Percentiles rank a stretch among this genome's conserved stretches.
These are phyloP conservation scores for Monochamus saltuarius DNA, from an alignment of 1,140 invertebrate genomes.

Conservation along the genomic window DNA sequence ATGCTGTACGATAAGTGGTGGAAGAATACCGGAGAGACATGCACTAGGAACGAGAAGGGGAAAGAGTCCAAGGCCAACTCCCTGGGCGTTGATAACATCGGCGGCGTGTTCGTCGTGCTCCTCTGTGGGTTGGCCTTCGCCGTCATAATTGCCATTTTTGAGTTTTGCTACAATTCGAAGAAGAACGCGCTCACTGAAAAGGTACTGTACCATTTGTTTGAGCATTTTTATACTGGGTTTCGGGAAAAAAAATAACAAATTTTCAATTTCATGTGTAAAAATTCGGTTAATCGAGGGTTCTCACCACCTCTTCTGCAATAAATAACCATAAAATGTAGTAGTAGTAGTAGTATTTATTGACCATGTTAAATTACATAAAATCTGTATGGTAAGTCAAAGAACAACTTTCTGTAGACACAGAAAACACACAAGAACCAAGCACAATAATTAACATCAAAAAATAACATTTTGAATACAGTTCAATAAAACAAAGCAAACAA, in stretches of 20 bases:
- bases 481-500: too few relatives aligned
- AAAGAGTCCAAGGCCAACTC: conserved; percentile 76
- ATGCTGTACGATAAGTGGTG: conserved; percentile 93
- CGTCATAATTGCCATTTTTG: conserved; percentile 73
- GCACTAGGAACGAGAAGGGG: conserved; percentile 83
- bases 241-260: too few relatives aligned
- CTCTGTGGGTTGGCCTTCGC: conserved; percentile 73
- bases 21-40: conserved; percentile 92
- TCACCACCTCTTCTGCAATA: too few relatives aligned
- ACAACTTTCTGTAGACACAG: too few relatives aligned
- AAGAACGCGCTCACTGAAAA: conserved; percentile 67
- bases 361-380: too few relatives aligned
- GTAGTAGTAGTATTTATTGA: neutral
- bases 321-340: neutral
- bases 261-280: too few relatives aligned
- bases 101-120: conserved; percentile 75
- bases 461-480: too few relatives aligned
- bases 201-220: conserved; percentile 53
- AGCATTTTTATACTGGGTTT: conserved; percentile 1
- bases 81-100: conserved; percentile 86
- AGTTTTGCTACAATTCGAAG: conserved; percentile 81
- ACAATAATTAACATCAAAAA: too few relatives aligned
- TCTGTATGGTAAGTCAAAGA: too few relatives aligned
- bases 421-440: too few relatives aligned
- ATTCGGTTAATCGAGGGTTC: too few relatives aligned